Percentiles rank a stretch among this genome's conserved stretches.
phyloP scores from a whole-genome alignment of 1,140 invertebrate species.

The Bombus fervidus region DNA sequence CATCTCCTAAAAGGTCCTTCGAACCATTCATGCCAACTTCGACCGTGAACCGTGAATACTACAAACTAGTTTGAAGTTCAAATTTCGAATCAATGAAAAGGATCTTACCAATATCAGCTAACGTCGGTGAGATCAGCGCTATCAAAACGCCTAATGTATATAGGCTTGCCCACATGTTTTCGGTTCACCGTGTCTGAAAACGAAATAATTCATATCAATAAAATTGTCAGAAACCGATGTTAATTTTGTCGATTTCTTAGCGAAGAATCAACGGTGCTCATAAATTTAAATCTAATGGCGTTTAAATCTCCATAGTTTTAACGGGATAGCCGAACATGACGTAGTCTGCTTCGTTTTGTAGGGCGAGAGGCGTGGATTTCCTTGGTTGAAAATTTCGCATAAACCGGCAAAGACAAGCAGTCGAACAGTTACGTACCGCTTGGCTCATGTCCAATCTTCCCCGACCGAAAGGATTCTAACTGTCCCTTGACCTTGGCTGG shows the following conservation, averaged over 20 bases:
- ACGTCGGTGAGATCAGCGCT: slow-evolving; percentile 33
- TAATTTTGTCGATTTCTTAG: background rate
- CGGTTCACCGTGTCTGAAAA: slow-evolving; percentile 47
- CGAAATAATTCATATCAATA: background rate
- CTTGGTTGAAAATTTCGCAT: slow-evolving; percentile 42
- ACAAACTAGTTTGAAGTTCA: background rate
- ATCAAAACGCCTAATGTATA: slow-evolving; percentile 44
- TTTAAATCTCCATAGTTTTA: slow-evolving; percentile 1
- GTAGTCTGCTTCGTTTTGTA: slow-evolving; percentile 36
- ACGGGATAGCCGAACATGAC: slow-evolving; percentile 36
- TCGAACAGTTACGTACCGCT: slow-evolving; percentile 33
- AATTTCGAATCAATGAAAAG: background rate
- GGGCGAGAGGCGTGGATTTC: slow-evolving; percentile 45
- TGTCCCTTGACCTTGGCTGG: slow-evolving; percentile 38
- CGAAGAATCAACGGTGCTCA: background rate
- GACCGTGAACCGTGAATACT: background rate
- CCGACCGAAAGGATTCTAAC: slow-evolving; percentile 45
- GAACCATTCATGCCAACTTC: background rate
- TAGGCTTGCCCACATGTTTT: slow-evolving; percentile 61
- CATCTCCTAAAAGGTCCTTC: background rate
- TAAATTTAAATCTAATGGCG: background rate
- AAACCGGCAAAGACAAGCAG: slow-evolving; percentile 29
- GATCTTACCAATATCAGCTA: slow-evolving; percentile 50
- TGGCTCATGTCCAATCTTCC: slow-evolving; percentile 50
- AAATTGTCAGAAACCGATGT: background rate